Conservation (phyloP, 2,888 invertebrate genomes). For the Petrophora chlorosata region DNA sequence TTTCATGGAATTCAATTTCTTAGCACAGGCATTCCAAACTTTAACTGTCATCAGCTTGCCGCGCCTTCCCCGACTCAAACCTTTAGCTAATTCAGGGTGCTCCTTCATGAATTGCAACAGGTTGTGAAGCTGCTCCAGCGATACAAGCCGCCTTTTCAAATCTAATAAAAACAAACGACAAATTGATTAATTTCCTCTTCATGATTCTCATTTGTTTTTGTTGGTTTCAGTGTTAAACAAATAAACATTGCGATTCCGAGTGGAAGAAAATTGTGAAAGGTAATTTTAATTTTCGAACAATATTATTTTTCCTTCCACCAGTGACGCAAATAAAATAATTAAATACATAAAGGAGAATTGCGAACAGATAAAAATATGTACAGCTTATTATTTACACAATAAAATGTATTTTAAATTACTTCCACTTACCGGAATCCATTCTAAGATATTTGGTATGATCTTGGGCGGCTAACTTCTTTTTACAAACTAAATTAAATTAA, state of each 20-base stretch:
- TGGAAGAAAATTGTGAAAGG: too few relatives aligned
- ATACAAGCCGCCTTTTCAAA: constrained; percentile 51
- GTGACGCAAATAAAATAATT: too few relatives aligned
- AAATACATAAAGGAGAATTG: too few relatives aligned
- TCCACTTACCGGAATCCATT: constrained; percentile 16
- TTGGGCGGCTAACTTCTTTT: not conserved
- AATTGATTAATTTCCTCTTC: too few relatives aligned
- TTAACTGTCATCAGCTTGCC: constrained; percentile 57
- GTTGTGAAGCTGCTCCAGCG: constrained; percentile 50
- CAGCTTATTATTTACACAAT: too few relatives aligned
- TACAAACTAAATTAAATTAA: not conserved
- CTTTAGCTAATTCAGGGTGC: constrained; percentile 58
- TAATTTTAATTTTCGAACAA: too few relatives aligned
- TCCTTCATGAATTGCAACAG: constrained; percentile 58
- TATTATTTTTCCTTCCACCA: too few relatives aligned
- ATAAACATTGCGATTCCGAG: too few relatives aligned
- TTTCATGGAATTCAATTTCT: constrained; percentile 50
- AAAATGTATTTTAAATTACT: too few relatives aligned
- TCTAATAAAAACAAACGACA: constrained; percentile 34
- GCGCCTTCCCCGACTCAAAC: constrained; percentile 51
- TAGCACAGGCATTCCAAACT: constrained; percentile 61
- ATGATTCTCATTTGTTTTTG: not conserved
- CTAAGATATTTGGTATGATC: not conserved
- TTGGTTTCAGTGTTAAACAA: too few relatives aligned
- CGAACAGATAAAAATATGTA: too few relatives aligned